These are phyloP conservation scores for Neotoma lepida DNA, from an alignment of 2,113 vertebrate species.

Conservation along the genomic window DNA sequence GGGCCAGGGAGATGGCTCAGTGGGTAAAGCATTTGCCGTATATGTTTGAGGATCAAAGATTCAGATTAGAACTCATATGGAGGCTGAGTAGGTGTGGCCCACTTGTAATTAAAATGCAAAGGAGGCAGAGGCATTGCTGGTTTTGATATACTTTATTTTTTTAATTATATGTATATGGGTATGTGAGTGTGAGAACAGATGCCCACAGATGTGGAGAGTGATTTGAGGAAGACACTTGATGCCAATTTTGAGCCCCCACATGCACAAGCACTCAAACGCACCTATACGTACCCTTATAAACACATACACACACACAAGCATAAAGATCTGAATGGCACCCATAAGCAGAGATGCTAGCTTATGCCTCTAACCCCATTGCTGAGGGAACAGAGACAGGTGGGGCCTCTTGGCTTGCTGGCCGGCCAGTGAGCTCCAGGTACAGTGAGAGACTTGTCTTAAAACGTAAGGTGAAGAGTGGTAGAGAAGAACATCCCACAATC, in stretches of 20 bases:
- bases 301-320: no score
- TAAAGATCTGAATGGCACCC: background rate
- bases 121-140: background rate
- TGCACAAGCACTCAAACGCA: background rate
- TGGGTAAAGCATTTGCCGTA: background rate
- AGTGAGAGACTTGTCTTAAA: background rate
- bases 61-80: background rate
- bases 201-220: background rate
- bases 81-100: background rate
- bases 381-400: background rate
- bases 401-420: background rate
- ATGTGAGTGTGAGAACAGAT: background rate
- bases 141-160: background rate
- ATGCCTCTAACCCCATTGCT: background rate
- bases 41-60: background rate
- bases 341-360: background rate
- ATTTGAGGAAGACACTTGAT: background rate
- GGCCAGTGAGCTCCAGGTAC: background rate
- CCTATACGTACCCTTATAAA: background rate
- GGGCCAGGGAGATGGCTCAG: background rate
- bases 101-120: background rate
- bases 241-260: background rate
- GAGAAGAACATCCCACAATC: background rate
- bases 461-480: background rate
- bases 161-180: background rate